A percentile compares a stretch with the other conserved stretches of the same genome.
Conservation (phyloP, 2,888 invertebrate species). For the Neoscelio sp. region DNA sequence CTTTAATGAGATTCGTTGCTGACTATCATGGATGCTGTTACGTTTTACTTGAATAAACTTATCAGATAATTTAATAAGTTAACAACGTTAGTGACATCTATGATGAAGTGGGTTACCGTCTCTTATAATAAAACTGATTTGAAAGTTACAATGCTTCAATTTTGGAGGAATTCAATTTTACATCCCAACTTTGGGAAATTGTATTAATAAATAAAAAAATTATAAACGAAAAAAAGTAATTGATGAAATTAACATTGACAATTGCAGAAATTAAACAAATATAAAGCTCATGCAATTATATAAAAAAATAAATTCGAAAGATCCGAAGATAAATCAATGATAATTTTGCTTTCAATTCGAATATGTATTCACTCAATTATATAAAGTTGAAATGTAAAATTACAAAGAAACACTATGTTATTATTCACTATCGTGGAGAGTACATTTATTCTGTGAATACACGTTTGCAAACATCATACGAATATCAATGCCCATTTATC, state of each 20-base stretch:
- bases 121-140: slow-evolving; percentile 11
- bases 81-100: slow-evolving; percentile 17
- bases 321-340: not conserved
- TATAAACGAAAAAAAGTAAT: too few relatives aligned
- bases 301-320: too few relatives aligned
- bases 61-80: slow-evolving; percentile 45
- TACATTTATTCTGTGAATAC: not conserved
- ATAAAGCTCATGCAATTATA: too few relatives aligned
- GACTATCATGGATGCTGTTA: slow-evolving; percentile 48
- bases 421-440: not conserved
- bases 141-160: not conserved
- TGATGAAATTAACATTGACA: too few relatives aligned
- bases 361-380: not conserved
- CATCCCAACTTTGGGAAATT: too few relatives aligned
- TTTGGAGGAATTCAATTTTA: not conserved
- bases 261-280: too few relatives aligned
- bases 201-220: too few relatives aligned
- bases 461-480: not conserved
- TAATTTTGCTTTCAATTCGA: not conserved
- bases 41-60: slow-evolving; percentile 51
- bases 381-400: too few relatives aligned
- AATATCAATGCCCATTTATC: slow-evolving; percentile 1
- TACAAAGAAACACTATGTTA: not conserved
- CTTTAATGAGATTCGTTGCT: slow-evolving; percentile 51
- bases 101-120: slow-evolving; percentile 6